Percentiles rank a stretch among this genome's conserved stretches.
Conservation (phyloP, 2,113 vertebrate genomes). For the Motacilla alba region DNA sequence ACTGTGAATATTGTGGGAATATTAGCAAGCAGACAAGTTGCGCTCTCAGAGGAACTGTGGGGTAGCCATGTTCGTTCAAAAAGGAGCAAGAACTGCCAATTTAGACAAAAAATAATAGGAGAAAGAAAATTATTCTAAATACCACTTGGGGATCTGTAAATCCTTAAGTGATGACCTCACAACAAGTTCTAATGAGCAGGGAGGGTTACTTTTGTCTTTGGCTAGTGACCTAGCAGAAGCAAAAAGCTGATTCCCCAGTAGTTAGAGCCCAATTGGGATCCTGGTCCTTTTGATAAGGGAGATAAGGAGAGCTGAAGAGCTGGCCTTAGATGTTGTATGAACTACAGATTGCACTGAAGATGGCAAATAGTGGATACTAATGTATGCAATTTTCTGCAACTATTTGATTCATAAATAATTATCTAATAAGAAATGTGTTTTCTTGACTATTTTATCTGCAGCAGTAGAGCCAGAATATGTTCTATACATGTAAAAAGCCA, state of each 20-base stretch:
- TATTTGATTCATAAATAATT: background rate
- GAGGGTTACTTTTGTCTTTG: background rate
- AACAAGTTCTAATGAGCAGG: background rate
- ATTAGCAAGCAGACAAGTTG: background rate
- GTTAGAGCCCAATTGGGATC: background rate
- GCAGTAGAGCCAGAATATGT: background rate
- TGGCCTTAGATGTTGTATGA: background rate
- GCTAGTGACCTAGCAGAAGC: background rate
- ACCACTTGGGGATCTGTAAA: background rate
- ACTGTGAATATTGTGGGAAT: background rate
- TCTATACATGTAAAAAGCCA: background rate
- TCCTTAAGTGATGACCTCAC: background rate
- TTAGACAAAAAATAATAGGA: background rate
- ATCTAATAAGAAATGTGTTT: background rate
- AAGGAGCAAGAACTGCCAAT: background rate
- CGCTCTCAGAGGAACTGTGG: background rate
- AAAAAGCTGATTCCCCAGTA: background rate
- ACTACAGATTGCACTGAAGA: background rate
- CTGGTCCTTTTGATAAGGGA: slow-evolving; percentile 5
- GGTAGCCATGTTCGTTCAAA: background rate
- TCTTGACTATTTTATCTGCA: background rate
- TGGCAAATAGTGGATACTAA: background rate
- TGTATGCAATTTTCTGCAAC: background rate
- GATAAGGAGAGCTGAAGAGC: background rate
- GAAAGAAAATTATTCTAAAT: background rate